Percentiles rank a stretch among this genome's conserved stretches.
These are phyloP conservation scores for Luperina nickerlii DNA, from an alignment of 2,888 invertebrate genomes.

Conservation along the genomic window DNA sequence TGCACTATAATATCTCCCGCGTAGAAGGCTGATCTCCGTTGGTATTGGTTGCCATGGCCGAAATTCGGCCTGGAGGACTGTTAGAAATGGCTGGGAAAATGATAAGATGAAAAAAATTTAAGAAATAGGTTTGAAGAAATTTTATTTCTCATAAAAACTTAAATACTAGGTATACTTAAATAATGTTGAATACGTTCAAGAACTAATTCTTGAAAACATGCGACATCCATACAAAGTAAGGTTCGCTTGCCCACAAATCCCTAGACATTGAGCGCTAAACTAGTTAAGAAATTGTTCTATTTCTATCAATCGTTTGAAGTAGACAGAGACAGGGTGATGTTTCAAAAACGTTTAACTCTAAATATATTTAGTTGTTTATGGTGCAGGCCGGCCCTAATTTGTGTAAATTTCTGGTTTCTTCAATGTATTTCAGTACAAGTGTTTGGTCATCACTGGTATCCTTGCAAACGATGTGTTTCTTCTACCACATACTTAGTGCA, in stretches of 20 bases:
- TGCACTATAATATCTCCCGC: not conserved
- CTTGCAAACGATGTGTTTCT: conserved; percentile 50
- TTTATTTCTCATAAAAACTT: no score
- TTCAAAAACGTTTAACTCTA: not conserved
- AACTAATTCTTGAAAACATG: not conserved
- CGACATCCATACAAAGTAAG: not conserved
- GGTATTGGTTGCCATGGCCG: not conserved
- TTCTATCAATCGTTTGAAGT: not conserved
- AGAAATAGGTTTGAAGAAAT: not conserved
- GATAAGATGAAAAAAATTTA: not conserved
- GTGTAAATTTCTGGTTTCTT: not conserved
- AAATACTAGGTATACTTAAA: no score
- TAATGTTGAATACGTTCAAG: not conserved
- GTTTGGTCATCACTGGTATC: not conserved
- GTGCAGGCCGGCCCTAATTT: not conserved
- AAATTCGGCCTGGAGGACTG: not conserved
- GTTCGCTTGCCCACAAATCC: not conserved
- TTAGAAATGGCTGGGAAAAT: conserved; percentile 4
- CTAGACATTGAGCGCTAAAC: not conserved
- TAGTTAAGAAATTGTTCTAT: not conserved
- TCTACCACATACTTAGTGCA: conserved; percentile 66
- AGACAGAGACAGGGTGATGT: no score
- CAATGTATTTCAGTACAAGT: not conserved
- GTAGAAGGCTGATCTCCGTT: not conserved
- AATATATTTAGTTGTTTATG: not conserved